Percentiles rank a stretch among this genome's conserved stretches.
Conservation (phyloP, 1,140 invertebrate species). For the Macrobrachium nipponense region DNA sequence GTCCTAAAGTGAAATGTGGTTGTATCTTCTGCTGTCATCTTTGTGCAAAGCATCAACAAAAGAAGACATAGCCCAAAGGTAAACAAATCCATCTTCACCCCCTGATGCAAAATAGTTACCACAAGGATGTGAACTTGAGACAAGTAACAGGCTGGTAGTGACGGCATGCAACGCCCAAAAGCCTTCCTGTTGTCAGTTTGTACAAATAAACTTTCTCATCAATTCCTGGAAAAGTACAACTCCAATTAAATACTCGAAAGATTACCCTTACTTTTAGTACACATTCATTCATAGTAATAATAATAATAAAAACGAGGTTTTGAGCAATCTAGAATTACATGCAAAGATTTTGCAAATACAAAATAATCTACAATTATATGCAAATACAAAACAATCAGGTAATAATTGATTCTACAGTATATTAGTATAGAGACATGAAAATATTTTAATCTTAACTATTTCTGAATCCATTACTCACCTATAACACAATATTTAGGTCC, state of each 20-base stretch:
- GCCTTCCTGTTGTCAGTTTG: slow-evolving; percentile 43
- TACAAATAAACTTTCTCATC: slow-evolving; percentile 51
- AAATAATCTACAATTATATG: too few species aligned
- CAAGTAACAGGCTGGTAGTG: slow-evolving; percentile 53
- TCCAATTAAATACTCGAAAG: background rate
- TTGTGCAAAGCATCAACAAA: slow-evolving; percentile 47
- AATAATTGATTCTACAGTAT: too few species aligned
- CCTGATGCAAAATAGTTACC: slow-evolving; percentile 57
- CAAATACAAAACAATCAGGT: too few species aligned
- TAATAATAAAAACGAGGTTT: background rate
- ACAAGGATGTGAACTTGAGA: slow-evolving; percentile 50
- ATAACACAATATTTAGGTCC: slow-evolving; percentile 51
- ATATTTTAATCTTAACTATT: background rate
- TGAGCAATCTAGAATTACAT: too few species aligned
- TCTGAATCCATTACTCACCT: slow-evolving; percentile 7
- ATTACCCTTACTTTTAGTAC: background rate
- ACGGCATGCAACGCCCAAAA: slow-evolving; percentile 41
- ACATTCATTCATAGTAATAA: background rate
- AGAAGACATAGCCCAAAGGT: slow-evolving; percentile 41
- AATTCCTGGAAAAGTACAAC: slow-evolving; percentile 48
- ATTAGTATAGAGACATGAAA: background rate
- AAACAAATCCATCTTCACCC: slow-evolving; percentile 59
- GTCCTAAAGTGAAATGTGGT: slow-evolving; percentile 49
- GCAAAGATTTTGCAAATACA: too few species aligned
- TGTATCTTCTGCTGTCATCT: slow-evolving; percentile 30